A percentile compares a stretch with the other conserved stretches of the same genome.
These are phyloP conservation scores for Hetaerina americana DNA, from an alignment of 1,140 invertebrate genomes.

Conservation along the genomic window DNA sequence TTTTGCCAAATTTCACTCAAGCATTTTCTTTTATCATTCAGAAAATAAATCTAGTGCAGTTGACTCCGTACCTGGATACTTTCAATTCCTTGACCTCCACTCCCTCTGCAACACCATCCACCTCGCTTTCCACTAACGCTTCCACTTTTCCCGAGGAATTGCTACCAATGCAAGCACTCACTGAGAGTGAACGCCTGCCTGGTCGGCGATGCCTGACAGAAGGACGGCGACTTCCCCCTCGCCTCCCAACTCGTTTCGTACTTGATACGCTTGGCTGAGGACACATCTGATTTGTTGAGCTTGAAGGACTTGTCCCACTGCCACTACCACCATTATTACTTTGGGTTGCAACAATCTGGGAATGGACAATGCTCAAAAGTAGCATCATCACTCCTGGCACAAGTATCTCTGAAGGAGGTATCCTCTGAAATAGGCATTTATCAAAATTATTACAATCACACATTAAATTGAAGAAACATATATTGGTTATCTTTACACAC, in stretches of 20 bases:
- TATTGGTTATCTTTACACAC: no score
- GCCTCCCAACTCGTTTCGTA: background rate
- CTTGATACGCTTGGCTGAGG: background rate
- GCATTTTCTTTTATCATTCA: no score
- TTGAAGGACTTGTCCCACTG: background rate
- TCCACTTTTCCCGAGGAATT: background rate
- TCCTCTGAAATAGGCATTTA: slow-evolving; percentile 27
- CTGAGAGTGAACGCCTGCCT: background rate
- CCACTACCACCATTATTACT: slow-evolving; percentile 13
- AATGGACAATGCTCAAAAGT: slow-evolving; percentile 72
- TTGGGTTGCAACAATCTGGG: slow-evolving; percentile 75
- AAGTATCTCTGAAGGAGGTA: slow-evolving; percentile 48
- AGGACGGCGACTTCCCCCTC: background rate
- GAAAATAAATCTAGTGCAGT: no score
- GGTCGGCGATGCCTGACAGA: background rate
- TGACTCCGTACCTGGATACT: background rate
- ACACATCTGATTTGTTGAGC: background rate
- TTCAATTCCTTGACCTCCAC: background rate
- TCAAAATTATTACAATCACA: slow-evolving; percentile 9
- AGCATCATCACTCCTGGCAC: slow-evolving; percentile 70
- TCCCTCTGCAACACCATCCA: background rate
- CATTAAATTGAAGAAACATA: slow-evolving; percentile 5
- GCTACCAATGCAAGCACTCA: background rate
- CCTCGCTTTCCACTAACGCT: background rate
- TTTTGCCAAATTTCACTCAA: no score